Evolutionary conservation across 2,797 vertebrate genomes (phyloP), one percentile per base, ranked within the genome.

Genomic region (Liparis tanakae): DNA sequence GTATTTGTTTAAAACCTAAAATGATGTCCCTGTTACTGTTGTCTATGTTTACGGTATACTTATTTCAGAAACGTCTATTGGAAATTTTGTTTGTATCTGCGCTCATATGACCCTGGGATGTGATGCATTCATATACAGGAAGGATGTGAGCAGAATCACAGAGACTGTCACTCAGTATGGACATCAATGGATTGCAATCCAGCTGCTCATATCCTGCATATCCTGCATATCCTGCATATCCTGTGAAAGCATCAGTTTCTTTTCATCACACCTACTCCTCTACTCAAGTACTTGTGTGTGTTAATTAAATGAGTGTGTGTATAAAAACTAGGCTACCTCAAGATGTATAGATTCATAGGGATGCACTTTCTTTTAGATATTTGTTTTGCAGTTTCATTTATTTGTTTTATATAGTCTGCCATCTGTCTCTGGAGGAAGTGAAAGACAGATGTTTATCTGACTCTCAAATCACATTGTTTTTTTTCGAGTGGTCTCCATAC

Each of bases 401-500:
- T 72, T 74, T 67, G 48, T 41, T 58, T n/a, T 48, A 57, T 10
- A 57, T 15, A 54, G 64, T 30, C 37, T 10, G 22, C 65, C 33
- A 78, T 82, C 74, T 76, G 72, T 72, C 41, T 20, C 25, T 13
- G 37, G 65, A 67, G 61, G 46, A 63, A 63, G 33, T 39, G 56
- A 54, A 75, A 72, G 18, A 7, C 43, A n/a, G 33, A 14, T 51
- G 60, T 72, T 70, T 71, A 18, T 58, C 7, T 53, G 10, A 59
- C n/a, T 41, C 36, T 61, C 15, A 68, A 61, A 74, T 67, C 62
- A 67, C 41, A 22, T 43, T 10, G 46, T 73, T 72, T 39, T n/a
- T n/a, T 44, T 36, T 57, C 33, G 33, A 53, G 14, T 12, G n/a
- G n/a, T 41, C 14, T 22, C 1, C 18, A 12, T 14, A 9, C n/a